Percentiles rank a stretch among this genome's conserved stretches.
Evolutionary conservation across 2,888 invertebrate genomes (phyloP).

Genomic region (Caenorhabditis macrosperma): DNA sequence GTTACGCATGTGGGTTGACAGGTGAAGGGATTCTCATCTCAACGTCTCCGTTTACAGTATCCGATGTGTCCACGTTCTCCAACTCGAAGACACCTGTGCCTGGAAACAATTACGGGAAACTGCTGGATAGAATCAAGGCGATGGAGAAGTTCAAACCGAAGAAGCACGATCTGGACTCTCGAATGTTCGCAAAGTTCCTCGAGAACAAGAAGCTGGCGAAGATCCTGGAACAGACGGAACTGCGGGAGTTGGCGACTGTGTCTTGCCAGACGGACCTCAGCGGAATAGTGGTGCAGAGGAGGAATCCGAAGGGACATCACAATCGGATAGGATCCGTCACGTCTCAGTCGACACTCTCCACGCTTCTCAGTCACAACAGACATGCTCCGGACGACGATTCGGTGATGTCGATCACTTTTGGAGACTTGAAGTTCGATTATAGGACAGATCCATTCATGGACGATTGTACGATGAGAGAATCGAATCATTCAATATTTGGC

Average conservation of each 20-base stretch:
- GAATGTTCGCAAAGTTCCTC: constrained; percentile 71
- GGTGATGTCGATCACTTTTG: constrained; percentile 74
- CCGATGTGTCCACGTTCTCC: constrained; percentile 30
- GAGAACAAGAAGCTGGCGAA: constrained; percentile 68
- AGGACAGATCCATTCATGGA: constrained; percentile 52
- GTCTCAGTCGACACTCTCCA: constrained; percentile 59
- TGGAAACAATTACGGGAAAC: constrained; percentile 45
- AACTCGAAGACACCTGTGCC: constrained; percentile 6
- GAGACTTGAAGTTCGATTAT: constrained; percentile 71
- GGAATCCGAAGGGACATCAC: constrained; percentile 43
- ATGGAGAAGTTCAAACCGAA: constrained; percentile 63
- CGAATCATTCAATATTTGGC: constrained; percentile 61
- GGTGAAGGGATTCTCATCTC: background rate
- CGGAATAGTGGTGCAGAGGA: constrained; percentile 49
- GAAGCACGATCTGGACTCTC: constrained; percentile 60
- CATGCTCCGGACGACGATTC: constrained; percentile 73
- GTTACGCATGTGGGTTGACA: constrained; percentile 49
- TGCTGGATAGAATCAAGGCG: constrained; percentile 68
- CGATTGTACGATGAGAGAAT: constrained; percentile 50
- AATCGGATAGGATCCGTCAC: constrained; percentile 61
- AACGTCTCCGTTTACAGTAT: constrained; percentile 1
- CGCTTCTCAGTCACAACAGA: constrained; percentile 50
- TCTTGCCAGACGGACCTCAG: constrained; percentile 59
- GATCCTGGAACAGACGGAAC: constrained; percentile 68
- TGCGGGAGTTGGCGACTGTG: constrained; percentile 50